Evolutionary conservation across 2,888 invertebrate genomes (phyloP), one percentile per base, ranked within the genome.

Genomic region (Troides oblongomaculatus): DNA sequence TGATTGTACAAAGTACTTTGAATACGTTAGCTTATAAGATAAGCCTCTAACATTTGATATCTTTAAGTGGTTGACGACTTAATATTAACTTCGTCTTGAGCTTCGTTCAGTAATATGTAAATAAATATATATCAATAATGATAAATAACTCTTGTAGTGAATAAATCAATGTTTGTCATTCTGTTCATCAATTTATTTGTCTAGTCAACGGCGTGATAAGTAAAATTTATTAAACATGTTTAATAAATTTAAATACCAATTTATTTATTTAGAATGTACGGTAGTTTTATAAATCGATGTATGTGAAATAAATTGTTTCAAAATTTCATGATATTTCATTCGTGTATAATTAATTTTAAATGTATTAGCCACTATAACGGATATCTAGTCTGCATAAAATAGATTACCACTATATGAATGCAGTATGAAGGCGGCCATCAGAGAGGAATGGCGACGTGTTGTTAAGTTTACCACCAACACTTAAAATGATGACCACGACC

Each of bases 221-320:
- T 63, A n/a, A 65, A 64, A 60, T 62, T 62, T 71, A 68, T 61
- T 64, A 60, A 21, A 70, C 62, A 60, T 70, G 25, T 69, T 71
- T 69, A 71, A 62, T 62, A 64, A 66, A 70, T 66, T 70, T 64
- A 70, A 72, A 70, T 71, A 59, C 66, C 50, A 39, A 63, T 70
- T 64, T 73, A 73, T 61, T 71, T 77, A 71, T 73, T 71, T 73
- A 70, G 69, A 77, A 74, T 70, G 58, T 74, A 70, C 64, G 71
- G 78, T 82, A 81, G 81, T 83, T 85, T 85, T 87, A 82, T 83
- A 85, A 84, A 84, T 86, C 76, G 79, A 82, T 87, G 87, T 86
- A 85, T 14, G 50, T 50, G 50, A 82, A 85, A 76, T 69, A 65
- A 64, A 65, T 57, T 78, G 73, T 78, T 73, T 71, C 72, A 75